These are phyloP conservation scores for Adelphocoris suturalis DNA, from an alignment of 2,888 invertebrate genomes.

Conservation along the genomic window DNA sequence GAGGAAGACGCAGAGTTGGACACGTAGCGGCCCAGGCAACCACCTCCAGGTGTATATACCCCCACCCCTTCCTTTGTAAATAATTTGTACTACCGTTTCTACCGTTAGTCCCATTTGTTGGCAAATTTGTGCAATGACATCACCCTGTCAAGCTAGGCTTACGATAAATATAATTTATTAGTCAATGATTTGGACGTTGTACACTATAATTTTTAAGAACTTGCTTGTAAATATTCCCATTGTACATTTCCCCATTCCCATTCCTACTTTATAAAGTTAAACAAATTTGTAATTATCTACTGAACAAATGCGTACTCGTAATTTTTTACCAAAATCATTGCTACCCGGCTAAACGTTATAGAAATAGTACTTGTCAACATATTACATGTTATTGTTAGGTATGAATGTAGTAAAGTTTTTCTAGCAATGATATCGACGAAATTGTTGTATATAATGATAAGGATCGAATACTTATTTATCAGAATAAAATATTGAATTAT, in stretches of 20 bases:
- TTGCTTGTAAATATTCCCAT: slow-evolving; percentile 5
- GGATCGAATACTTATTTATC: slow-evolving; percentile 32
- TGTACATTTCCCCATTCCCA: background rate
- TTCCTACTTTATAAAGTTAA: background rate
- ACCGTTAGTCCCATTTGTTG: slow-evolving; percentile 8
- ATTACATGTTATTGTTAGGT: background rate
- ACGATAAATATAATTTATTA: background rate
- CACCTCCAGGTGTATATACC: background rate
- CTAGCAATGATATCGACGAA: slow-evolving; percentile 5
- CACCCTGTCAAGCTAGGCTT: background rate
- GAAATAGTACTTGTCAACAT: background rate
- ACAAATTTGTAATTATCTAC: slow-evolving; percentile 28
- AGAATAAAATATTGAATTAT: slow-evolving; percentile 15
- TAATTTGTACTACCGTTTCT: slow-evolving; percentile 39
- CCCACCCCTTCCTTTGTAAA: slow-evolving; percentile 36
- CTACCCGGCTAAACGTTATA: background rate
- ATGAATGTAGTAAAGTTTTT: background rate
- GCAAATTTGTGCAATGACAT: slow-evolving; percentile 7
- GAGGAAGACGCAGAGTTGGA: slow-evolving; percentile 88
- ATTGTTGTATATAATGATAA: background rate
- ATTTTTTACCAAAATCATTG: slow-evolving; percentile 17
- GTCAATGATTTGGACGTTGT: slow-evolving; percentile 9
- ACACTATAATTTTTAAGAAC: slow-evolving; percentile 13
- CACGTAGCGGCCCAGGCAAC: slow-evolving; percentile 65
- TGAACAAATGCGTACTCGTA: slow-evolving; percentile 26